Evolutionary conservation across 2,113 vertebrate genomes (phyloP), one percentile per base, ranked within the genome.

Genomic region (Phrynosoma blainvillii): DNA sequence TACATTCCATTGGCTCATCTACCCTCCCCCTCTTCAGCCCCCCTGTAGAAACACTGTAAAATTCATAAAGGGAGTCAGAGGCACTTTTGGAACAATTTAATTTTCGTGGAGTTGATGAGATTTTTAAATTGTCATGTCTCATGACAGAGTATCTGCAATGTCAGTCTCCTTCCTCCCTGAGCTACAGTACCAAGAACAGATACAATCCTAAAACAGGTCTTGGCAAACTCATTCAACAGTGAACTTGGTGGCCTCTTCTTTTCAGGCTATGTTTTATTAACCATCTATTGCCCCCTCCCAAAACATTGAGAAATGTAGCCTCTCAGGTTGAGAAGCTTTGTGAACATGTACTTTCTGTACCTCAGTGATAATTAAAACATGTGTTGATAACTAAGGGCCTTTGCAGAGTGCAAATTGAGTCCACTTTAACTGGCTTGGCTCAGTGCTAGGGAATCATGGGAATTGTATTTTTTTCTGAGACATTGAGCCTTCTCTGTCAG

Each of bases 1-100:
- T 97, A 96, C 92, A 95, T 93, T 96, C 94, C 93, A 95, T 88
- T 89, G 93, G 93, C 96, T 97, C 92, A 87, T 95, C 93, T 95
- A 93, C 93, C 90, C 27, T n/a, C 54, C 40, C 6, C 9, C 36
- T 59, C 32, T 18, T 59, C 56, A 65, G 4, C n/a, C 36, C 18
- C 10, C 54, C 87, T 88, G 79, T 77, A 91, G 96, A 71, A 97
- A 96, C 87, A 89, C 86, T 84, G 91, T 97, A 75, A 97, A 97
- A 97, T 94, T 97, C 96, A 95, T 84, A 96, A 94, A 65, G 25
- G 81, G 92, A 87, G 86, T 93, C 90, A 88, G 88, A 75, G 62
- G 92, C 90, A 95, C 92, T 94, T 94, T 89, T 95, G 77, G 59
- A 94, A 82, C 87, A 78, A 88, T 95, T 89, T 92, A 84, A 92